A percentile compares a stretch with the other conserved stretches of the same genome.
Evolutionary conservation across 2,888 invertebrate species (phyloP).

Genomic region (Metallyticus violacea): DNA sequence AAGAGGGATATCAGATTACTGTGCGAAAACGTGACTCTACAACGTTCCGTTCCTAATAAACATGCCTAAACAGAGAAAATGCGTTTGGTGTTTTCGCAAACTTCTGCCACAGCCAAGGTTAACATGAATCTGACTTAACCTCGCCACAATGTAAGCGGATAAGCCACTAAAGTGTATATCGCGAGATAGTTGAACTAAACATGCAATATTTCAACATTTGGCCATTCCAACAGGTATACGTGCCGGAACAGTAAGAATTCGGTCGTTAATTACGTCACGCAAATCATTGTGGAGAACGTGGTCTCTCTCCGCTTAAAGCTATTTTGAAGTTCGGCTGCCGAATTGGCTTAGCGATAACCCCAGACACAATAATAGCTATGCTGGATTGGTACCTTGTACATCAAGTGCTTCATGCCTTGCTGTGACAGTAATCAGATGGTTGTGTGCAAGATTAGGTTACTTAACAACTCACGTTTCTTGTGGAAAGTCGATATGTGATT

Average conservation of each 20-base stretch:
- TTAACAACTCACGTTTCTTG: too few species aligned
- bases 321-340: neutral
- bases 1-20: too few species aligned
- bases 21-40: too few species aligned
- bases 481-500: too few species aligned
- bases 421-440: too few species aligned
- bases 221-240: neutral
- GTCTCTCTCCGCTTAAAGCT: neutral
- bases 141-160: neutral
- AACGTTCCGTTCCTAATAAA: neutral
- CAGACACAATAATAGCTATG: neutral
- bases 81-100: neutral
- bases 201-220: neutral
- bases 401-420: too few species aligned
- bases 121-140: neutral
- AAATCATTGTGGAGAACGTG: too few species aligned
- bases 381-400: neutral
- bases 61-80: neutral
- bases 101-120: neutral
- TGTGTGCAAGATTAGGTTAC: too few species aligned
- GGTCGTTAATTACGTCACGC: neutral
- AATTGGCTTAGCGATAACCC: neutral
- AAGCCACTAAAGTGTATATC: neutral
- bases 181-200: neutral
- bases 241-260: neutral